Conservation (phyloP, 1,140 invertebrate genomes). For the Trichonephila clavipes region DNA sequence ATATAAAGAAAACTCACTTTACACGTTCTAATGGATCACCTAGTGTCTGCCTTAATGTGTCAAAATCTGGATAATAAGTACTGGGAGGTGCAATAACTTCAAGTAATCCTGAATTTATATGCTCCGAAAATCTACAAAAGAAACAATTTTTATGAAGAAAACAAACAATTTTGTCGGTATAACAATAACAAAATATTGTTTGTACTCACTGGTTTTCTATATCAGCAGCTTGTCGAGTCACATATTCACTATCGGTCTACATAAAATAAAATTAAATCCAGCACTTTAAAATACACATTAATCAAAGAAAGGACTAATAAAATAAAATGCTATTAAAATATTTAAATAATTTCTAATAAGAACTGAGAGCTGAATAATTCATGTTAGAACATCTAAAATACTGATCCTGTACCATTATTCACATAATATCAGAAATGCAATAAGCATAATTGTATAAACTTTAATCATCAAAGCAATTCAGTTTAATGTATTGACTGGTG, state of each 20-base stretch:
- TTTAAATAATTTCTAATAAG: neutral
- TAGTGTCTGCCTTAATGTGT: slow-evolving; percentile 88
- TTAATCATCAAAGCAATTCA: no score
- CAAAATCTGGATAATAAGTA: slow-evolving; percentile 94
- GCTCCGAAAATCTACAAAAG: slow-evolving; percentile 86
- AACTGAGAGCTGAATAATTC: no score
- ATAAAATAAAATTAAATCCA: slow-evolving; percentile 75
- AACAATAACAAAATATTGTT: slow-evolving; percentile 15
- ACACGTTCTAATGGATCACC: slow-evolving; percentile 94
- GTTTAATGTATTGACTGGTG: no score
- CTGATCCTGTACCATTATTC: no score
- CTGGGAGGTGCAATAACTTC: slow-evolving; percentile 93
- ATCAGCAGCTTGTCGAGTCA: slow-evolving; percentile 81
- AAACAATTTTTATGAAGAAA: neutral
- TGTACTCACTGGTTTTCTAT: slow-evolving; percentile 88
- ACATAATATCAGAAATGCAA: no score
- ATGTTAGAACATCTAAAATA: no score
- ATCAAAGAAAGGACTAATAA: neutral
- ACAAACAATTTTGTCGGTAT: neutral
- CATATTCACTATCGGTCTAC: slow-evolving; percentile 81
- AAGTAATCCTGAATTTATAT: slow-evolving; percentile 90
- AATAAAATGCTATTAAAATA: neutral
- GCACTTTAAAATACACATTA: neutral
- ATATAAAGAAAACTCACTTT: slow-evolving; percentile 79
- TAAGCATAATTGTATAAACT: no score